Evolutionary conservation across 2,797 vertebrate genomes (phyloP).

Genomic region (Cyclura pinguis): DNA sequence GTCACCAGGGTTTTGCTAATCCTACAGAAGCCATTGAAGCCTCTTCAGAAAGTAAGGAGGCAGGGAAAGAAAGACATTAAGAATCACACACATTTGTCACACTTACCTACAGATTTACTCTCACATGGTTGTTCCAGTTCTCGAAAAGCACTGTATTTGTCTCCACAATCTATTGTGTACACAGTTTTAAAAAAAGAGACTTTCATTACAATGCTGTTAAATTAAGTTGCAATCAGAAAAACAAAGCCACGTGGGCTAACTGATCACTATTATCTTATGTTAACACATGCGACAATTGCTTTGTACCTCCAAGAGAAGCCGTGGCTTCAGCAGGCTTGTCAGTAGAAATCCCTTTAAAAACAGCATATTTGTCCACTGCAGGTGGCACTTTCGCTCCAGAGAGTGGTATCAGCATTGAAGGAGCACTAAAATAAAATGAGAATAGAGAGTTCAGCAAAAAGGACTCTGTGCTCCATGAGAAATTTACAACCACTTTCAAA

Average conservation of each 20-base stretch:
- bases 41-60: not conserved
- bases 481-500: not conserved
- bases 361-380: conserved; percentile 93
- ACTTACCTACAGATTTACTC: conserved; percentile 90
- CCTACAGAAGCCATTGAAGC: not conserved
- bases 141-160: conserved; percentile 98
- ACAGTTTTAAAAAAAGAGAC: conserved; percentile 45
- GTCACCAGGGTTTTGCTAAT: conserved; percentile 2
- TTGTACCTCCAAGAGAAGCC: conserved; percentile 87
- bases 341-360: conserved; percentile 92
- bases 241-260: accelerated
- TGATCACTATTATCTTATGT: no score
- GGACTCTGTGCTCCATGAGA: conserved; percentile 15
- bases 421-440: conserved; percentile 79
- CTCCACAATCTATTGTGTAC: conserved; percentile 84
- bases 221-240: not conserved
- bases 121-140: conserved; percentile 90
- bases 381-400: conserved; percentile 84
- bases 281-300: not conserved
- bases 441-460: conserved; percentile 53
- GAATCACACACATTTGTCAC: not conserved
- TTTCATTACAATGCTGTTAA: conserved; percentile 26
- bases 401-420: conserved; percentile 91
- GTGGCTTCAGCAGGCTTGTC: conserved; percentile 87
- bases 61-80: not conserved